A percentile compares a stretch with the other conserved stretches of the same genome.
Conservation (phyloP, 2,797 vertebrate species). For the Oreonectes daqikongensis region DNA sequence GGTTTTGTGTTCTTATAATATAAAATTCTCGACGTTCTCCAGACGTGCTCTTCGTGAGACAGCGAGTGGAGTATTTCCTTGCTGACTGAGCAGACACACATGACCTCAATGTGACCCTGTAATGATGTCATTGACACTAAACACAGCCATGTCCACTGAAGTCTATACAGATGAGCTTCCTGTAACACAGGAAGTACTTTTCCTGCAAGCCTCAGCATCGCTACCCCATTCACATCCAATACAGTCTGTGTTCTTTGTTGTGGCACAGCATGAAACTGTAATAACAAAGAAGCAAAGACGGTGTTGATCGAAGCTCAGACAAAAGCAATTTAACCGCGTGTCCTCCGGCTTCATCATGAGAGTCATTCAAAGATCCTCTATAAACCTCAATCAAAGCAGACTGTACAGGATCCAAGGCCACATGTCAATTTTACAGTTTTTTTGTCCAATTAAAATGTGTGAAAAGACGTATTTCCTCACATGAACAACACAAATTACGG, state of each 20-base stretch:
- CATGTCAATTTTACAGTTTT: background rate
- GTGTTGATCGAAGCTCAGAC: slow-evolving; percentile 1
- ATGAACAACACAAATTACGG: too few species aligned
- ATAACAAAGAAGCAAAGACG: background rate
- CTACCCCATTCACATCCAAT: slow-evolving; percentile 7
- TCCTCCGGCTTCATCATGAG: background rate
- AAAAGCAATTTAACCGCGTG: background rate
- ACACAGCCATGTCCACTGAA: background rate
- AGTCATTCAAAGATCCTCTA: background rate
- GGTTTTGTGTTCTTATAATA: too few species aligned
- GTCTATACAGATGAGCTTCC: background rate
- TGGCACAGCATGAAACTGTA: background rate
- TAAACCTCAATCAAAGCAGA: background rate
- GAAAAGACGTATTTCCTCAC: background rate
- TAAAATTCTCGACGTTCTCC: too few species aligned
- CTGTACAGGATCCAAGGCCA: background rate
- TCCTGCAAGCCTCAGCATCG: background rate
- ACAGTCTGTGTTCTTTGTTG: background rate
- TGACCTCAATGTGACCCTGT: slow-evolving; percentile 10
- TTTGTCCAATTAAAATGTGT: background rate
- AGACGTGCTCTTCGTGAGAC: too few species aligned
- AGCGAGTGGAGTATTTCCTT: background rate
- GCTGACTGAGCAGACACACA: background rate
- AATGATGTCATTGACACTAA: slow-evolving; percentile 21
- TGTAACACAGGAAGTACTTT: background rate